A percentile compares a stretch with the other conserved stretches of the same genome.
Conservation (phyloP, 2,113 vertebrate genomes). For the Coreoperca whiteheadi region DNA sequence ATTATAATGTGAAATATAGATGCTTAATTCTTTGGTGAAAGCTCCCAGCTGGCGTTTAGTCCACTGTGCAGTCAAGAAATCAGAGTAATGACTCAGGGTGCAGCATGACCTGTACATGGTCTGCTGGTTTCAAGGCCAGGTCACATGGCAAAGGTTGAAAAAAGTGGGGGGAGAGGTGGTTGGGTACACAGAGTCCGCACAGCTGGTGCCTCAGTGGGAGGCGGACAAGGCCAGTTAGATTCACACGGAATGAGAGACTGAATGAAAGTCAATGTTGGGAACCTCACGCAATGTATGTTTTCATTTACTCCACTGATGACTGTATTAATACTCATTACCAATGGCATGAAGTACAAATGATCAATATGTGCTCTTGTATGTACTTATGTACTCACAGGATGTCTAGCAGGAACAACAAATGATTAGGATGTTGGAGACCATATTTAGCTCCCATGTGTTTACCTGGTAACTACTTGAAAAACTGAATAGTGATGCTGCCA, state of each 20-base stretch:
- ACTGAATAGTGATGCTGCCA: background rate
- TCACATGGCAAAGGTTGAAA: constrained; percentile 40
- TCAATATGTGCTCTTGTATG: background rate
- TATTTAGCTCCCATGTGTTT: background rate
- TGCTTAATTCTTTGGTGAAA: background rate
- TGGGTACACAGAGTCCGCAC: constrained; percentile 7
- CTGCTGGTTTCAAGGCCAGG: constrained; percentile 36
- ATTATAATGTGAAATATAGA: background rate
- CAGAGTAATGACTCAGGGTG: background rate
- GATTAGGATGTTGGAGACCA: background rate
- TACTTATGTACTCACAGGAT: background rate
- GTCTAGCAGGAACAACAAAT: background rate
- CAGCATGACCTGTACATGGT: constrained; percentile 32
- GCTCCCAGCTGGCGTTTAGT: background rate
- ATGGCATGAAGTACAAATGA: background rate
- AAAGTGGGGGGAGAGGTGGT: background rate
- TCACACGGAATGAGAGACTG: background rate
- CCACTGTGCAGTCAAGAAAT: constrained; percentile 23
- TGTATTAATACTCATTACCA: background rate
- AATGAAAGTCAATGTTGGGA: background rate
- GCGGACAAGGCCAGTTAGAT: constrained; percentile 19
- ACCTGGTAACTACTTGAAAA: background rate
- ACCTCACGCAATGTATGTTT: background rate
- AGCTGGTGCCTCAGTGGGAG: constrained; percentile 39
- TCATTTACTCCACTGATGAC: background rate